These are phyloP conservation scores for Scomber scombrus DNA, from an alignment of 2,113 vertebrate species.

Conservation along the genomic window DNA sequence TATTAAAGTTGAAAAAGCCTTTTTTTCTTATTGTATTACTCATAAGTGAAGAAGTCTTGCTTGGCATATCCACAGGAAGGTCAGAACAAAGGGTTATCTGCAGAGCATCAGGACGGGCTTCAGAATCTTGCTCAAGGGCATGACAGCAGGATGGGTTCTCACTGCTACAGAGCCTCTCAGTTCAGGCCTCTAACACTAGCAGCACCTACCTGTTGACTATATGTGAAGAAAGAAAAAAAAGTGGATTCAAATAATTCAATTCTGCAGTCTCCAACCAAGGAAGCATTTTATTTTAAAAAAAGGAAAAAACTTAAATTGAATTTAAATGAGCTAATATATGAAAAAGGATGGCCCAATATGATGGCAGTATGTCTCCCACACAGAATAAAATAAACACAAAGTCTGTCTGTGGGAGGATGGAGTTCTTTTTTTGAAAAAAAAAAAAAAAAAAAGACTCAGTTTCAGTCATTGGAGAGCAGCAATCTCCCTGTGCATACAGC, in stretches of 20 bases:
- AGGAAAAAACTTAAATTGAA: conserved; percentile 3
- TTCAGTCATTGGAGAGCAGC: too few species aligned
- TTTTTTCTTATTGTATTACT: background rate
- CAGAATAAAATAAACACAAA: conserved; percentile 28
- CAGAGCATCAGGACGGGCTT: background rate
- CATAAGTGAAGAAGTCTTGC: background rate
- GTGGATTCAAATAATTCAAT: background rate
- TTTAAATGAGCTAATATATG: conserved; percentile 21
- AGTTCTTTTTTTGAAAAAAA: background rate
- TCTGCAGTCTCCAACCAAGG: background rate
- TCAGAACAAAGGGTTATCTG: conserved; percentile 26
- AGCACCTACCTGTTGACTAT: background rate
- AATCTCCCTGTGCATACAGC: too few species aligned
- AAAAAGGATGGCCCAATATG: background rate
- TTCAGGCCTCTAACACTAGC: background rate
- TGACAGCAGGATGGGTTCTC: conserved; percentile 5
- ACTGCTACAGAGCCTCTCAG: background rate
- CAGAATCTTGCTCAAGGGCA: conserved; percentile 6
- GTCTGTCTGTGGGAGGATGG: conserved; percentile 19
- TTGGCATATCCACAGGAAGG: background rate
- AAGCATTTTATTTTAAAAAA: background rate
- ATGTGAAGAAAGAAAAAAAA: background rate
- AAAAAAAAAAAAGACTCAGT: too few species aligned
- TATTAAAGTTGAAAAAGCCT: background rate
- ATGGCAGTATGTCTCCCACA: conserved; percentile 12